Evolutionary conservation across 2,113 vertebrate genomes (phyloP), one percentile per base, ranked within the genome.

Genomic region (Pandion haliaetus): DNA sequence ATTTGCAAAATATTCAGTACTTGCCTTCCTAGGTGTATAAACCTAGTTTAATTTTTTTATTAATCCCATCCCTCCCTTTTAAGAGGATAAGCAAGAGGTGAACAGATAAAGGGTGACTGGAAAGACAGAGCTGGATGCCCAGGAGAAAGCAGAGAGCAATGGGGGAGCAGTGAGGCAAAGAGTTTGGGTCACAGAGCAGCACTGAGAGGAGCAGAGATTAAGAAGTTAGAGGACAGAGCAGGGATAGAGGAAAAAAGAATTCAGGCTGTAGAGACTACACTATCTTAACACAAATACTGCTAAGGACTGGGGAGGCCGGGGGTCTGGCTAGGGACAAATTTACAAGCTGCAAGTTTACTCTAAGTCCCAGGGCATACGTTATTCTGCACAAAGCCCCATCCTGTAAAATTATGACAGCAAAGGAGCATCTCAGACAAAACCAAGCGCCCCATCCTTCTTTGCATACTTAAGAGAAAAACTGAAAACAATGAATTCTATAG

Each of bases 311-410:
- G 31, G 31, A 28, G 24, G 45, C 10, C 31, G 14, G 15, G 15
- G 9, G 14, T 34, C 59, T 57, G 54, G 24, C 20, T 54, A 36
- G 10, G 40, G 16, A 52, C n/a, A 16, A 38, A 57, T 44, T 23
- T 31, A 25, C 28, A 45, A 71, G 19, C 8, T 26, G 7, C n/a
- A 62, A 73, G n/a, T 25, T 40, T 23, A 38, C 19, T 34, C 15
- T 2, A 44, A 57, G 59, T 14, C 49, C 25, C 5, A 3, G 14
- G 21, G 17, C 13, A 12, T 17, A 34, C 0, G 0, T 34, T 44
- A 26, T 23, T 42, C 50, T 50, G 36, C 24, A 24, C 47, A 45
- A 47, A 83, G 24, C 8, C 28, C 12, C 36, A 40, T 13, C 17
- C 23, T 54, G 21, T 40, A 58, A 50, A 63, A 74, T 14, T 24